These are phyloP conservation scores for Armadillidium nasatum DNA, from an alignment of 1,140 invertebrate species.

Conservation along the genomic window DNA sequence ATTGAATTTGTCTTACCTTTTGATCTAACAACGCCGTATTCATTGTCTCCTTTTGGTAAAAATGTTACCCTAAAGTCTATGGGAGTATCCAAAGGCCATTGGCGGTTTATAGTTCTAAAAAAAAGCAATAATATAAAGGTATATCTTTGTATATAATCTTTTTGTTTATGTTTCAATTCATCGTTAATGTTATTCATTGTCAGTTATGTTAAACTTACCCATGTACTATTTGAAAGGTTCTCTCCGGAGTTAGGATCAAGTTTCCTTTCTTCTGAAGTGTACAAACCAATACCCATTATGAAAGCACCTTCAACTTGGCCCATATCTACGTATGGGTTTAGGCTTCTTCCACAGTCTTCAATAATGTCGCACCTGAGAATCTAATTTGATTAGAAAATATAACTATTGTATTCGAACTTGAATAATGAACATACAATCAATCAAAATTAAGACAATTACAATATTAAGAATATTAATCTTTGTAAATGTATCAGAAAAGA, in stretches of 20 bases:
- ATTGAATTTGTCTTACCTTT: slow-evolving; percentile 59
- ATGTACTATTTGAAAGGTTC: slow-evolving; percentile 70
- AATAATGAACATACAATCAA: no score
- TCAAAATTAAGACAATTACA: no score
- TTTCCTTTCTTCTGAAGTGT: slow-evolving; percentile 67
- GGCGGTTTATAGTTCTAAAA: slow-evolving; percentile 70
- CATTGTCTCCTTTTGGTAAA: slow-evolving; percentile 63
- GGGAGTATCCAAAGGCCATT: slow-evolving; percentile 75
- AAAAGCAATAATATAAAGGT: no score
- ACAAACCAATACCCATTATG: slow-evolving; percentile 79
- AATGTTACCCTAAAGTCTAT: slow-evolving; percentile 73
- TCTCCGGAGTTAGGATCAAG: slow-evolving; percentile 62
- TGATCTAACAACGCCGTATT: slow-evolving; percentile 64
- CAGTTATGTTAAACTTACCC: slow-evolving; percentile 53
- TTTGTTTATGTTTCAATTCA: no score
- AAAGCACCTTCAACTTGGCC: slow-evolving; percentile 84
- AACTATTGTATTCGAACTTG: no score
- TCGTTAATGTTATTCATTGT: no score
- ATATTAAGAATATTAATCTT: no score
- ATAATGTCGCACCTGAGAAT: slow-evolving; percentile 63
- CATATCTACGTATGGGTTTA: slow-evolving; percentile 72
- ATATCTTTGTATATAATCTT: no score
- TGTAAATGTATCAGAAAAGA: no score
- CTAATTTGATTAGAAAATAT: slow-evolving; percentile 3
- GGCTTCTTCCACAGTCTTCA: slow-evolving; percentile 68